Evolutionary conservation across 2,888 invertebrate species (phyloP).

Genomic region (Hemicrepidius hirtus): DNA sequence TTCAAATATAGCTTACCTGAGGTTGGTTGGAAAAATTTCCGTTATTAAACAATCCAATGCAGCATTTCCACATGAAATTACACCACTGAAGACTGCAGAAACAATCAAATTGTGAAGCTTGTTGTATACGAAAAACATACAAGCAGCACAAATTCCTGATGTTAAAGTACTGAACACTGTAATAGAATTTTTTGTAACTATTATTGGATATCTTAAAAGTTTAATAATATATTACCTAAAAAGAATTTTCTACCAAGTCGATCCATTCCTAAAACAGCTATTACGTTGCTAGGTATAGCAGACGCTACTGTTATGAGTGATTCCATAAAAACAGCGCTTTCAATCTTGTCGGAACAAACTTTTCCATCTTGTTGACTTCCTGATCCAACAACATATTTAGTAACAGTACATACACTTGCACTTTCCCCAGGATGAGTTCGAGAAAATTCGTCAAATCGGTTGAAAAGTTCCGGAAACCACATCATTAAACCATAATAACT

Average conservation of each 20-base stretch:
- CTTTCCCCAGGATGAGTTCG: slow-evolving; percentile 79
- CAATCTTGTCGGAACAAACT: slow-evolving; percentile 83
- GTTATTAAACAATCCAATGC: slow-evolving; percentile 94
- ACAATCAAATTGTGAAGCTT: slow-evolving; percentile 89
- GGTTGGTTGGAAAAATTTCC: slow-evolving; percentile 94
- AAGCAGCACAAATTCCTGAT: slow-evolving; percentile 88
- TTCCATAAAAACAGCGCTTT: slow-evolving; percentile 88
- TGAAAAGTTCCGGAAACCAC: slow-evolving; percentile 98
- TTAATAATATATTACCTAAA: slow-evolving; percentile 74
- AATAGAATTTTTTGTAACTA: slow-evolving; percentile 54
- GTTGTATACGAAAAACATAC: slow-evolving; percentile 89
- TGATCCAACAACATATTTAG: slow-evolving; percentile 81
- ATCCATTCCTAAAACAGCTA: slow-evolving; percentile 89
- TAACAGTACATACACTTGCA: slow-evolving; percentile 85
- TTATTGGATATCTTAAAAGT: not conserved
- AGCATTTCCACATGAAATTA: slow-evolving; percentile 92
- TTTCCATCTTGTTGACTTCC: slow-evolving; percentile 78
- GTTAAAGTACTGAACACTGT: slow-evolving; percentile 90
- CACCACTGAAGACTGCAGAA: slow-evolving; percentile 89
- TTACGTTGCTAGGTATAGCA: slow-evolving; percentile 88
- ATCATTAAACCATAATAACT: slow-evolving; percentile 96
- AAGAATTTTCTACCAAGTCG: slow-evolving; percentile 89
- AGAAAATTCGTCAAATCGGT: slow-evolving; percentile 89
- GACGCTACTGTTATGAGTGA: slow-evolving; percentile 91
- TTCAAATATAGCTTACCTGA: slow-evolving; percentile 76